Evolutionary conservation across 2,797 vertebrate genomes (phyloP).

Genomic region (Takifugu rubripes): DNA sequence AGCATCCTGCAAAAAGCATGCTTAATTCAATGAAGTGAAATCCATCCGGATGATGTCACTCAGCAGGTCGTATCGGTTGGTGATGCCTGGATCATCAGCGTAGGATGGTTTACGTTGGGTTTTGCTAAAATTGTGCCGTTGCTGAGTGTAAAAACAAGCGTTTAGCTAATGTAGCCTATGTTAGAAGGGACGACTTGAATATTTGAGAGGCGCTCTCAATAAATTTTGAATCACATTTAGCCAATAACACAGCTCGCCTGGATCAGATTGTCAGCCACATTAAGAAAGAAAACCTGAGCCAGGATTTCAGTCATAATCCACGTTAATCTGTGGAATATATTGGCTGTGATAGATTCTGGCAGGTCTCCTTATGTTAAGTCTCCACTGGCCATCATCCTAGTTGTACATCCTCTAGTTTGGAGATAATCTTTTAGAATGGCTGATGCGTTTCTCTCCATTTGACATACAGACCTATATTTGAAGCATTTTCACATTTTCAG

Average conservation of each 20-base stretch:
- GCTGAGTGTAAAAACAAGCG: not conserved
- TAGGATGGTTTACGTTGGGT: not conserved
- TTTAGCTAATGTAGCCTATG: constrained; percentile 5
- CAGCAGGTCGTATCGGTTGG: not conserved
- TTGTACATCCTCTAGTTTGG: constrained; percentile 38
- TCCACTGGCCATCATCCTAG: constrained; percentile 23
- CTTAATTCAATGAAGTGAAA: constrained; percentile 43
- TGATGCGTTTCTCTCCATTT: constrained; percentile 8
- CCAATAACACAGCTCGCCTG: not conserved
- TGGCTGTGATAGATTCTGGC: constrained; percentile 43
- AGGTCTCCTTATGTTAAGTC: constrained; percentile 49
- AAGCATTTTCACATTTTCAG: not conserved
- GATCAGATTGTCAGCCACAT: constrained; percentile 46
- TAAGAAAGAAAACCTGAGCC: constrained; percentile 31
- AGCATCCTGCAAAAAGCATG: constrained; percentile 28
- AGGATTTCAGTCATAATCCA: constrained; percentile 41
- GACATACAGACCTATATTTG: not conserved
- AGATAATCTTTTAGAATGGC: constrained; percentile 45
- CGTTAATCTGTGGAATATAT: constrained; percentile 48
- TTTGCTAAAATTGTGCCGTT: not conserved
- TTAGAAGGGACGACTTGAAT: too few species aligned
- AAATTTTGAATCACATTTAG: too few species aligned
- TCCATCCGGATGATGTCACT: constrained; percentile 19
- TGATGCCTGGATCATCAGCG: not conserved
- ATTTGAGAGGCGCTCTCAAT: too few species aligned